phyloP scores from a whole-genome alignment of 1,140 invertebrate genomes.

The Phymastichus coffea region DNA sequence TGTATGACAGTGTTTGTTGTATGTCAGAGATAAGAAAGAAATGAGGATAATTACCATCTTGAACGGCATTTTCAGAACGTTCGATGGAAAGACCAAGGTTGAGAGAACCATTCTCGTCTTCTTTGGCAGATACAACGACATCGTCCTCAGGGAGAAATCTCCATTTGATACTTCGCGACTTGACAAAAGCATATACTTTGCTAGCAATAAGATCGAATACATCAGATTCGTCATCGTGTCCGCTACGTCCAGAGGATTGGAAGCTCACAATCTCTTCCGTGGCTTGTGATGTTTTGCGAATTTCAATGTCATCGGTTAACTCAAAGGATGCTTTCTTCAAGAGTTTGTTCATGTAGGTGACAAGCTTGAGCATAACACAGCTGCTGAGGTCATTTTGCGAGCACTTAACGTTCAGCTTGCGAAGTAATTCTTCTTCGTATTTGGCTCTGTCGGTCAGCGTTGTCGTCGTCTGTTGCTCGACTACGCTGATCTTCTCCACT shows the following conservation, averaged over 20 bases:
- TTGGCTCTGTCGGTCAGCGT: constrained; percentile 50
- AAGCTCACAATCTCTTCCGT: constrained; percentile 50
- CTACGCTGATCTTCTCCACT: constrained; percentile 47
- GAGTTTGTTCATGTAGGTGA: constrained; percentile 77
- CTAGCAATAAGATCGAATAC: constrained; percentile 68
- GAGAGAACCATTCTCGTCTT: constrained; percentile 68
- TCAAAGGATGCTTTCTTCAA: constrained; percentile 76
- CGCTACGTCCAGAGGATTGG: constrained; percentile 46
- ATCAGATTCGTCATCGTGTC: constrained; percentile 67
- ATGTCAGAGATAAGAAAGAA: no score
- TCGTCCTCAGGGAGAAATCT: constrained; percentile 71
- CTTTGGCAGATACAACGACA: constrained; percentile 68
- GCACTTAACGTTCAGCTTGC: constrained; percentile 75
- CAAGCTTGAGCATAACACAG: constrained; percentile 76
- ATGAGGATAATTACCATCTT: constrained; percentile 55
- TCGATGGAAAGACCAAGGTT: constrained; percentile 73
- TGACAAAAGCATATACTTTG: constrained; percentile 73
- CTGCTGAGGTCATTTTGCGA: constrained; percentile 72
- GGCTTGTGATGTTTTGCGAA: constrained; percentile 67
- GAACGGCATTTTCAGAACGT: constrained; percentile 54
- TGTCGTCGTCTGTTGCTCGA: constrained; percentile 50
- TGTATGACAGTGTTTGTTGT: no score
- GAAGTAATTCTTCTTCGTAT: constrained; percentile 68
- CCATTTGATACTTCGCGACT: constrained; percentile 62
- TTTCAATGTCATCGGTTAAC: constrained; percentile 72